Base-by-base conservation (phyloP, 2,888 invertebrate genomes). In the Villa cingulata region DNA sequence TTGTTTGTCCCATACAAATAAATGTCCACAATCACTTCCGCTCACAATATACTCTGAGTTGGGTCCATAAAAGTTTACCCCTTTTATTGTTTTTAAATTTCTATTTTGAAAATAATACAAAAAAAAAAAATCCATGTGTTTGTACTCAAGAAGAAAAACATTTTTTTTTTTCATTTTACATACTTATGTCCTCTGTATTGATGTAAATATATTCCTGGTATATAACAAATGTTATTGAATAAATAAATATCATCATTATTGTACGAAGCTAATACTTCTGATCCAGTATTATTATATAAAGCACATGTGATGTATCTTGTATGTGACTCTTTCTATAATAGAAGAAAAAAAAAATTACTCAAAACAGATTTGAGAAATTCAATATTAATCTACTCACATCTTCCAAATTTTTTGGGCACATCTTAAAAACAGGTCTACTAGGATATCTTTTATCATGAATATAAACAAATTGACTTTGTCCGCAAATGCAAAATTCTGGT, bases 11-110 rank as follows among this genome's bases (percentile, higher is more conserved):
- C 96, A 96, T 46, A 94, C 79, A 62, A 80, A 86, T 64, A 70
- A 79, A 62, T 92, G 78, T 9, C 89, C 86, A 68, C 94, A 94
- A 65, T 96, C 95, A 3, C 91, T 92, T 1, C 96, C 96, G 39
- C 92, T 92, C 12, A 95, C 80, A 3, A 96, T 72, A 64, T 80
- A 96, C 66, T 96, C 87, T 55, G 89, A 89, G 56, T 79, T 78
- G 0, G 91, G 87, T 0, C 96, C 96, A 69, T 88, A 95, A 72
- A 89, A 96, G 59, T 90, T 84, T 0, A 95, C 91, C 1, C 91
- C 90, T 68, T 95, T 95, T 50, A 92, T 81, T 6, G 84, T 84
- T 37, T 79, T 79, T 51, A 76, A 76, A 63, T 84, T 84, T 39
- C 81, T n/a, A n/a, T n/a, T n/a, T n/a, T n/a, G 27, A 77, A 78